Conservation (phyloP, 2,113 vertebrate species). For the Terrapene triunguis region DNA sequence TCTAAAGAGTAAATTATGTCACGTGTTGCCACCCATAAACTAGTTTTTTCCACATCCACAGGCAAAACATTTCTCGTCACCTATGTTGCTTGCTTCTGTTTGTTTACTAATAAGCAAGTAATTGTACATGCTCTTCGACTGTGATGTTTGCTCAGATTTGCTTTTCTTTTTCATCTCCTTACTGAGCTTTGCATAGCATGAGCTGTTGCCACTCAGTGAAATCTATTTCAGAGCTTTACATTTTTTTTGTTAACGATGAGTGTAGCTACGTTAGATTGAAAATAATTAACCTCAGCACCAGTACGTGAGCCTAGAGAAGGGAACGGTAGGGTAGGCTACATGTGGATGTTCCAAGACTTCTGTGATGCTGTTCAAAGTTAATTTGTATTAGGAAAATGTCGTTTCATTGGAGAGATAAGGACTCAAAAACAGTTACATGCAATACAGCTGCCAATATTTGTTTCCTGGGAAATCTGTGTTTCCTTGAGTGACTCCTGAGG, state of each 20-base stretch:
- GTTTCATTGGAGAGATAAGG: neutral
- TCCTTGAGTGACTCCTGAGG: neutral
- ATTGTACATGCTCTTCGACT: neutral
- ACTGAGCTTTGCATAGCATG: neutral
- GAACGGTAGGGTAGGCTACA: neutral
- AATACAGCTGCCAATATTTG: neutral
- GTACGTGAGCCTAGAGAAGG: neutral
- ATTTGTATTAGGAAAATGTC: neutral
- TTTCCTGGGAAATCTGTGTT: neutral
- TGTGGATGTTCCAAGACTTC: neutral
- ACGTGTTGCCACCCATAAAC: neutral
- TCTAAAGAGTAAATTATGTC: neutral
- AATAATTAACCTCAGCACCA: neutral
- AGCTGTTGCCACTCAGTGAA: neutral
- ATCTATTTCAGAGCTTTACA: neutral
- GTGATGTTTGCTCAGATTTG: neutral
- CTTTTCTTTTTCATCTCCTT: neutral
- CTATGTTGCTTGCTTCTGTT: neutral
- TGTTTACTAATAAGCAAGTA: neutral
- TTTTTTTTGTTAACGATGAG: neutral
- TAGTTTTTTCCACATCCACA: neutral
- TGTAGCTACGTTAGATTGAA: neutral
- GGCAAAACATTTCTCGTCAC: neutral
- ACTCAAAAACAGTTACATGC: neutral
- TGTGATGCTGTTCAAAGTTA: neutral